These are phyloP conservation scores for Xestia xanthographa DNA, from an alignment of 2,888 invertebrate species.

Conservation along the genomic window DNA sequence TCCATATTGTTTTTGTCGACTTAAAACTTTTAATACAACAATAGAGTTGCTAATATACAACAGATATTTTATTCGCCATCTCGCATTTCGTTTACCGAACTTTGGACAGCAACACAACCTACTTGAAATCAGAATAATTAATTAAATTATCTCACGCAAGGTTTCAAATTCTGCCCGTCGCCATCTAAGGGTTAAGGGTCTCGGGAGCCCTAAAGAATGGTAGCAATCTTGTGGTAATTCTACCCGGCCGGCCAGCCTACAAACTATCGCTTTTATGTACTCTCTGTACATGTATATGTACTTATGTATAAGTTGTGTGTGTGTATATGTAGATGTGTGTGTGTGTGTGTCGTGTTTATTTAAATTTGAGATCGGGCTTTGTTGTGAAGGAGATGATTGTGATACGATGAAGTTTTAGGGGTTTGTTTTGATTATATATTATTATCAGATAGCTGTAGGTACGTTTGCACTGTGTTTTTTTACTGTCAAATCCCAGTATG, in stretches of 20 bases:
- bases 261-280: slow-evolving; percentile 74
- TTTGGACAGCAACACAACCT: slow-evolving; percentile 28
- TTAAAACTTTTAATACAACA: background rate
- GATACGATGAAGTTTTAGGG: slow-evolving; percentile 44
- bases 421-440: slow-evolving; percentile 6
- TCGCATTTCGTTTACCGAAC: slow-evolving; percentile 16
- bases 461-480: background rate
- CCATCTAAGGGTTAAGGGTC: slow-evolving; percentile 75
- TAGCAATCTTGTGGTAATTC: slow-evolving; percentile 86
- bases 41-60: too few species aligned
- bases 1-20: too few species aligned
- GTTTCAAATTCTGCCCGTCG: slow-evolving; percentile 69
- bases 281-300: slow-evolving; percentile 26
- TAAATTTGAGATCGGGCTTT: slow-evolving; percentile 40
- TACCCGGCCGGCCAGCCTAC: slow-evolving; percentile 72
- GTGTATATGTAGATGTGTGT: slow-evolving; percentile 3
- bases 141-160: slow-evolving; percentile 76
- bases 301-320: slow-evolving; percentile 22
- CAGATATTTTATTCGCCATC: too few species aligned
- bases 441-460: background rate
- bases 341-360: slow-evolving; percentile 47
- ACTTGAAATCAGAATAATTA: slow-evolving; percentile 70
- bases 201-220: slow-evolving; percentile 82
- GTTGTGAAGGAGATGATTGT: slow-evolving; percentile 37
- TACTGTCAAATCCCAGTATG: background rate